Evolutionary conservation across 2,888 invertebrate genomes (phyloP).

Genomic region (Diploptera punctata): DNA sequence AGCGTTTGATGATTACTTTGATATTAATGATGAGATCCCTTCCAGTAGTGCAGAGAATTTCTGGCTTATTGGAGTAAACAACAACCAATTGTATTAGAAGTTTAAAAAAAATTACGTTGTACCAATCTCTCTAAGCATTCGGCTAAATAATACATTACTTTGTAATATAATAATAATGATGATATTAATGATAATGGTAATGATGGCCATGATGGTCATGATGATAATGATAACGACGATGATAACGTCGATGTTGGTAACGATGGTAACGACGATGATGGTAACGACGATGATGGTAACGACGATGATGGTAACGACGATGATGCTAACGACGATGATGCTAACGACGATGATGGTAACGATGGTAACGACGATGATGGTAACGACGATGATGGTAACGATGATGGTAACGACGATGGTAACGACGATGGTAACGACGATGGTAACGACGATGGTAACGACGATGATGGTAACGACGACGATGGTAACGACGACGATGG

Average conservation of each 20-base stretch:
- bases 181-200: no score
- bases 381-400: background rate
- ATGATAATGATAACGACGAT: no score
- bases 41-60: no score
- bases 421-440: background rate
- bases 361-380: background rate
- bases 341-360: background rate
- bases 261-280: background rate
- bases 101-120: no score
- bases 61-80: no score
- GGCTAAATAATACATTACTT: no score
- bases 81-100: no score
- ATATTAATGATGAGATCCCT: no score
- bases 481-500: background rate
- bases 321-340: background rate
- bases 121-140: no score
- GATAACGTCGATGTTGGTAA: background rate
- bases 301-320: background rate
- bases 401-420: background rate
- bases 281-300: background rate
- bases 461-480: background rate
- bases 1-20: no score
- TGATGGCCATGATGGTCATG: no score
- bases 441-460: background rate
- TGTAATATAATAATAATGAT: no score